phyloP scores from a whole-genome alignment of 2,113 vertebrate genomes.

The Actinemys pallida region DNA sequence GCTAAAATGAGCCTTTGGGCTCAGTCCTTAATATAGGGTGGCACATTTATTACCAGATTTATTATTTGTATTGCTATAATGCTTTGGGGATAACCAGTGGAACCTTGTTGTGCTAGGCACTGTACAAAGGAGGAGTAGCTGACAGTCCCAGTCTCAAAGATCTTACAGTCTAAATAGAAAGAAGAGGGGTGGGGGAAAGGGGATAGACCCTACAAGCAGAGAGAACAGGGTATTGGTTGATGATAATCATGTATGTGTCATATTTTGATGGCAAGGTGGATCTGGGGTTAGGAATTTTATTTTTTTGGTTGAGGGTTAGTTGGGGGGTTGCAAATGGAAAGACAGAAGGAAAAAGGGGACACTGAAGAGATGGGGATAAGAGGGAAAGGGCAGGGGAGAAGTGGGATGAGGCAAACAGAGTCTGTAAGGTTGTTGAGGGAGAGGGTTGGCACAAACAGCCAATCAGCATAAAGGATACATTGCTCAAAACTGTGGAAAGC shows the following conservation, averaged over 20 bases:
- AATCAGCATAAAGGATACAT: not conserved
- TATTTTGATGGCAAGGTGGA: constrained; percentile 9
- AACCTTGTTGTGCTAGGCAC: constrained; percentile 58
- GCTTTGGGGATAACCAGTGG: not conserved
- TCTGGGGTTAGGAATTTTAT: not conserved
- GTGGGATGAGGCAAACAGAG: not conserved
- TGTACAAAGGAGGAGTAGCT: constrained; percentile 50
- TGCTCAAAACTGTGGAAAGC: not conserved
- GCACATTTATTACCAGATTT: not conserved
- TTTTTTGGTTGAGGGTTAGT: not conserved
- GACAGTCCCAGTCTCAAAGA: constrained; percentile 49
- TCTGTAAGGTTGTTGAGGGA: no score
- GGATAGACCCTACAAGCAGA: constrained; percentile 1
- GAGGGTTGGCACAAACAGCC: no score
- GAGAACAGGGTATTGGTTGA: constrained; percentile 34
- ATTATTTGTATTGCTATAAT: constrained; percentile 36
- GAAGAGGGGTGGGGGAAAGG: constrained; percentile 37
- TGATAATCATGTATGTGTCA: constrained; percentile 16
- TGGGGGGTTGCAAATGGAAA: not conserved
- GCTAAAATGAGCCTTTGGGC: constrained; percentile 22
- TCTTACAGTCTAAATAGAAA: not conserved
- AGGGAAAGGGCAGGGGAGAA: not conserved
- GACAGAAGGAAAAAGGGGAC: not conserved
- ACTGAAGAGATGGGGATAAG: not conserved
- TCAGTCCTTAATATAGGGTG: constrained; percentile 9